phyloP scores from a whole-genome alignment of 92 coral and sea anemone species.

The Epizoanthus ramosus region DNA sequence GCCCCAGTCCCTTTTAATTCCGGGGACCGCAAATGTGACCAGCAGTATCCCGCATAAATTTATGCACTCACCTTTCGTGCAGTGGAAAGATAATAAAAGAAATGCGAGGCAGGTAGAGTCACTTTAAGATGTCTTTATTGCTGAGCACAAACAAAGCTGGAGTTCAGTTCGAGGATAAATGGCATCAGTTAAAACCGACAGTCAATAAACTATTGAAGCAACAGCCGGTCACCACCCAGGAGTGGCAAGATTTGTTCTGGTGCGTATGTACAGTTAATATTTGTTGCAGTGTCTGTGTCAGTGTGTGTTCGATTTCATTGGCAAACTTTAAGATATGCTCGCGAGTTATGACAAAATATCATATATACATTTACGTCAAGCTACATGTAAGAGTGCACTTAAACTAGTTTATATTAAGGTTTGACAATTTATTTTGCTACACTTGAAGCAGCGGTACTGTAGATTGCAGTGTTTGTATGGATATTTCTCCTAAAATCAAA shows the following conservation, averaged over 20 bases:
- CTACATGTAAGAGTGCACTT: too few species aligned
- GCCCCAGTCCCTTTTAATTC: too few species aligned
- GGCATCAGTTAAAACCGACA: slow-evolving; percentile 92
- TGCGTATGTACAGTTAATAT: slow-evolving; percentile 35
- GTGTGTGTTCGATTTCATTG: too few species aligned
- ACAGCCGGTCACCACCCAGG: slow-evolving; percentile 86
- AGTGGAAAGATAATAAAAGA: slow-evolving; percentile 4
- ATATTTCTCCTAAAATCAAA: too few species aligned
- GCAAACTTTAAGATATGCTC: too few species aligned
- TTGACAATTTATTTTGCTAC: too few species aligned
- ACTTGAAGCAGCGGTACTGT: too few species aligned
- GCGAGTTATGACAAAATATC: too few species aligned
- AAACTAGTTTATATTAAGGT: too few species aligned
- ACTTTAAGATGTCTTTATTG: slow-evolving; percentile 51
- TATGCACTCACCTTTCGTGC: slow-evolving; percentile 22
- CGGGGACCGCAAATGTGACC: neutral
- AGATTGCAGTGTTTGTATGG: too few species aligned
- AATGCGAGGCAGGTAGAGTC: neutral
- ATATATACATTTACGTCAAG: too few species aligned
- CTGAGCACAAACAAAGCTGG: slow-evolving; percentile 75
- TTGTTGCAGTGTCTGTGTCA: too few species aligned
- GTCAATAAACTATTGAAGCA: slow-evolving; percentile 94
- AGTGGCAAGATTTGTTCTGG: slow-evolving; percentile 99
- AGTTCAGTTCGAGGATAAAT: slow-evolving; percentile 92
- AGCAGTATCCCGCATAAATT: slow-evolving; percentile 15